A percentile compares a stretch with the other conserved stretches of the same genome.
These are phyloP conservation scores for Tenthredo notha DNA, from an alignment of 2,888 invertebrate genomes.

Conservation along the genomic window DNA sequence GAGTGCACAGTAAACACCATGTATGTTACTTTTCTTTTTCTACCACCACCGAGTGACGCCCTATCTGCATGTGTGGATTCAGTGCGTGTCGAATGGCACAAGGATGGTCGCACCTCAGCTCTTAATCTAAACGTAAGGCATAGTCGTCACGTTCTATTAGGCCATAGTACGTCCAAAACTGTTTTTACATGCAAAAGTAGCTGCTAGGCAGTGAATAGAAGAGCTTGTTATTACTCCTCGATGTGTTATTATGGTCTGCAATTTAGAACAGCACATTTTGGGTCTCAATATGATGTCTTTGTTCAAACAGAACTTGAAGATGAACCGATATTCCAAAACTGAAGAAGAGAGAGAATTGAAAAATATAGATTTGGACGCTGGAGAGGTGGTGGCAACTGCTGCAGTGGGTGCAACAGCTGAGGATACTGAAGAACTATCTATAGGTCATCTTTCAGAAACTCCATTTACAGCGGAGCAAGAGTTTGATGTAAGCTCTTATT, in stretches of 20 bases:
- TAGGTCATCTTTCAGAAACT: background rate
- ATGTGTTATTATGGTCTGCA: background rate
- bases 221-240: background rate
- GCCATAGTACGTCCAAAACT: background rate
- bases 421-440: background rate
- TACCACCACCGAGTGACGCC: slow-evolving; percentile 63
- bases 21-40: slow-evolving; percentile 72
- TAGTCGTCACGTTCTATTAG: background rate
- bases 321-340: background rate
- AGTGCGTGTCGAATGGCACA: slow-evolving; percentile 67
- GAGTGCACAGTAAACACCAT: slow-evolving; percentile 74
- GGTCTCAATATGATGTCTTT: background rate
- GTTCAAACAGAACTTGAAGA: slow-evolving; percentile 15
- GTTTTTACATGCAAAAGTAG: background rate
- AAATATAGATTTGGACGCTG: slow-evolving; percentile 47
- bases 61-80: slow-evolving; percentile 56
- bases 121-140: slow-evolving; percentile 36
- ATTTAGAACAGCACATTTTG: background rate
- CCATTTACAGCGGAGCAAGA: background rate
- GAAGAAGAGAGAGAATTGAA: slow-evolving; percentile 51
- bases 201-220: background rate
- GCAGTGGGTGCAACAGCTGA: background rate
- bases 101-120: slow-evolving; percentile 52
- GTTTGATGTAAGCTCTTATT: slow-evolving; percentile 11
- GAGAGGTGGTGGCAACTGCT: background rate